These are phyloP conservation scores for Allolobophora icterica DNA, from an alignment of 2,888 invertebrate genomes.

Conservation along the genomic window DNA sequence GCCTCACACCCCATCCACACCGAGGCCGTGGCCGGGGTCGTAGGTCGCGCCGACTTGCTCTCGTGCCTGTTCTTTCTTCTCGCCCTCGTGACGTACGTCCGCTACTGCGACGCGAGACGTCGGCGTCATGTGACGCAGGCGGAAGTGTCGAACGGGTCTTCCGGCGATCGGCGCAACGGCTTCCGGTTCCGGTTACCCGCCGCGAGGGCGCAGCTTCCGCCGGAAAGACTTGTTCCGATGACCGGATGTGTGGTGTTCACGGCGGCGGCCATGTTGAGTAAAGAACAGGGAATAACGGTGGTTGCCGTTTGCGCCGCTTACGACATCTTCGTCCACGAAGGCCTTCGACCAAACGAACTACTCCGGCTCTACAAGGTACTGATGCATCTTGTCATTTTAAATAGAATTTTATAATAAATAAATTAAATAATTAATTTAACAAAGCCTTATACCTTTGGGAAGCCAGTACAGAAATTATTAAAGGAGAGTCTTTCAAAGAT, in stretches of 20 bases:
- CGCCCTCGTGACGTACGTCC: slow-evolving; percentile 82
- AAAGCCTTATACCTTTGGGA: too few species aligned
- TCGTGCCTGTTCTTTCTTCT: slow-evolving; percentile 88
- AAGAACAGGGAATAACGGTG: slow-evolving; percentile 93
- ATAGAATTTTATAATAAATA: too few species aligned
- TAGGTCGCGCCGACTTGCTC: slow-evolving; percentile 91
- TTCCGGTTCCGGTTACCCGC: not conserved
- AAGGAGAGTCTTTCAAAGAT: too few species aligned
- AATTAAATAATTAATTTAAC: too few species aligned
- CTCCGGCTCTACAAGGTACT: slow-evolving; percentile 40
- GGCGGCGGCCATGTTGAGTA: slow-evolving; percentile 76
- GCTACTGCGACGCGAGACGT: slow-evolving; percentile 53
- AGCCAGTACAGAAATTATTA: too few species aligned
- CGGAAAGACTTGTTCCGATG: slow-evolving; percentile 13
- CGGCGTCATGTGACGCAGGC: not conserved
- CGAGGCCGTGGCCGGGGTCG: slow-evolving; percentile 87
- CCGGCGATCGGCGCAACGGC: slow-evolving; percentile 39
- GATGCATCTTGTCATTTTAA: not conserved
- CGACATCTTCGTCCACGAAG: slow-evolving; percentile 72
- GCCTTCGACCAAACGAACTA: slow-evolving; percentile 34
- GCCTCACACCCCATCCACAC: slow-evolving; percentile 95
- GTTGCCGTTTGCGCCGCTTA: slow-evolving; percentile 87
- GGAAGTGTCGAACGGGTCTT: slow-evolving; percentile 29
- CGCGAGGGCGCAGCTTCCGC: slow-evolving; percentile 74
- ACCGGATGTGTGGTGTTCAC: slow-evolving; percentile 20